Evolutionary conservation across 2,888 invertebrate species (phyloP), one percentile per base, ranked within the genome.

Genomic region (Drosophila dives): DNA sequence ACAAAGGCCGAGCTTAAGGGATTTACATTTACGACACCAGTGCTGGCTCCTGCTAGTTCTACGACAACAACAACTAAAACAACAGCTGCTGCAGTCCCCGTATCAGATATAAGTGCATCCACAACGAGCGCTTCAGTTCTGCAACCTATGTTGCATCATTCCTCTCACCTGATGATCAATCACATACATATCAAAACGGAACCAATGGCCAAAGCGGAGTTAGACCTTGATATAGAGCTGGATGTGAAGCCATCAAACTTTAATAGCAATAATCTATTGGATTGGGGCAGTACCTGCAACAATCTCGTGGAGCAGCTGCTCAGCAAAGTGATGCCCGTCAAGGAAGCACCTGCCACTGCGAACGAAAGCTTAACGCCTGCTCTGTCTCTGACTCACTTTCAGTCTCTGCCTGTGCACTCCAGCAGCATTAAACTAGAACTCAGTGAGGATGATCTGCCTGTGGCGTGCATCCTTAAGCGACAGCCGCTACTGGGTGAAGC

Each of bases 1-100:
- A 98, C 97, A 5, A 97, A 97, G 93, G 97, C 97, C 2, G 97
- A 97, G 93, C 93, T 97, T 48, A 98, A 97, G 93, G 94, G 94
- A 58, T 93, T 93, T 83, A 92, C 86, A 51, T 91, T 91, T 68
- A 83, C 87, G 38, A 83, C 91, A 32, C 89, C 91, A 2, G 80
- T 77, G 4, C 36, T 79, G 26, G 81, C 66, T 1, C 20, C 71
- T 0, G 63, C 75, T 0, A 83, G 72, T 2, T 79, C 76, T 23
- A 78, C 77, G 17, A 82, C 75, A 59, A 17, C 29, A 23, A 82
- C 75, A 55, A 10, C 23, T 11, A 34, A 42, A 23, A 58, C 23
- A 11, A 33, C 58, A 3, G 38, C 6, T 23, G 20, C 20, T 23
- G 8, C 23, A 8, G 20, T 36, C 4, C 8, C 64, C 20, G 10